A percentile compares a stretch with the other conserved stretches of the same genome.
Evolutionary conservation across 2,797 vertebrate genomes (phyloP).

Genomic region (Okamejei kenojei): DNA sequence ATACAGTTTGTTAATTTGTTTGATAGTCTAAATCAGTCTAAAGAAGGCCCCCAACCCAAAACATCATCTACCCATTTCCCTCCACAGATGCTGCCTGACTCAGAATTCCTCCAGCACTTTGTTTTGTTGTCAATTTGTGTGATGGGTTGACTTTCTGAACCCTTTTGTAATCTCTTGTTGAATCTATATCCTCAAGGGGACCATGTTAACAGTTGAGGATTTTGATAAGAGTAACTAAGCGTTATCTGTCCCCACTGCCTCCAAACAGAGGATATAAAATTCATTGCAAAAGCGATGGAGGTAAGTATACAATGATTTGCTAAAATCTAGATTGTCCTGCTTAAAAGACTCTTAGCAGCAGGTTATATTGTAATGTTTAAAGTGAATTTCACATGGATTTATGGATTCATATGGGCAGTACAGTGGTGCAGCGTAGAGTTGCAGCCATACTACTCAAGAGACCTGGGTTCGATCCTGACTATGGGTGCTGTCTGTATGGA

Average conservation of each 20-base stretch:
- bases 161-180: background rate
- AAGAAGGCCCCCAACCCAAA: too few species aligned
- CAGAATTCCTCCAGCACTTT: too few species aligned
- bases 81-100: too few species aligned
- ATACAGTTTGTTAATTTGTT: background rate
- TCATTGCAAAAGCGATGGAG: background rate
- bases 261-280: background rate
- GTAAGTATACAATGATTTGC: background rate
- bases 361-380: background rate
- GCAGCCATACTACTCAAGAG: too few species aligned
- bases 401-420: too few species aligned
- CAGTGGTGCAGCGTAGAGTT: too few species aligned
- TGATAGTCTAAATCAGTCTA: background rate
- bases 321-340: background rate
- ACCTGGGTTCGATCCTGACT: too few species aligned
- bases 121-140: background rate
- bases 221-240: background rate
- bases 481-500: too few species aligned
- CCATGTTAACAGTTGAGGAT: background rate
- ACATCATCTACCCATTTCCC: too few species aligned
- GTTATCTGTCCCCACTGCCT: background rate
- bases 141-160: background rate
- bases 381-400: background rate
- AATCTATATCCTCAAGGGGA: background rate
- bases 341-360: background rate